Base-by-base conservation (phyloP, 2,797 vertebrate species). In the Gadopsis bispinosus region DNA sequence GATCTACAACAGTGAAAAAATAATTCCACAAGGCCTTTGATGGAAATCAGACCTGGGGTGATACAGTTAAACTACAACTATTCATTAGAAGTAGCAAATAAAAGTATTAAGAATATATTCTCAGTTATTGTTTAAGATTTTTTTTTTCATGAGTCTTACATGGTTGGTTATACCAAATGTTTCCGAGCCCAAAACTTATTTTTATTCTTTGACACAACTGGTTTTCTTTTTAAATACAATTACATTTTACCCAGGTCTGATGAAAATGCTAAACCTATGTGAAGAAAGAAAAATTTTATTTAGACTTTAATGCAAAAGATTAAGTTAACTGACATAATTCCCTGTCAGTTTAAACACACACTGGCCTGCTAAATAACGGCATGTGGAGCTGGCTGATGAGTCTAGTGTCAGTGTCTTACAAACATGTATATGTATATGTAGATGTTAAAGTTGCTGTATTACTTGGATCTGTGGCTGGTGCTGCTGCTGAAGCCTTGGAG, bases 401-500 rank as follows among this genome's bases (percentile, higher is more conserved):
- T 64, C 19, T 43, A n/a, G 35, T 59, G 75, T 79, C 58, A 54
- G 48, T 81, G 64, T 70, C 69, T 69, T 79, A 72, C 45, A 81
- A 69, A 81, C 37, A 37, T 86, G 73, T 83, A 66, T 73, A 62
- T 92, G 89, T 91, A 86, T 91, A 85, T 91, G 83, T 79, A 93
- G 86, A 93, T 94, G 95, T 95, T 94, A 95, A 93, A 96, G 96
- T 96, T 96, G 96, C 96, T 96, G 96, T 94, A 97, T 99, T 99
- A 99, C 98, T 99, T 99, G 97, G 93, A 98, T 97, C 95, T 98
- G 96, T 94, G 97, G 96, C 95, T 97, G 97, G 94, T 96, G 96
- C 95, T 96, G 97, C 96, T 97, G 96, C 96, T 97, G 97, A 95
- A 97, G 95, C 96, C 96, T 97, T 95, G 97, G 96, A 95, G 96